Evolutionary conservation across 2,888 invertebrate species (phyloP).

Genomic region (Spodoptera picta): DNA sequence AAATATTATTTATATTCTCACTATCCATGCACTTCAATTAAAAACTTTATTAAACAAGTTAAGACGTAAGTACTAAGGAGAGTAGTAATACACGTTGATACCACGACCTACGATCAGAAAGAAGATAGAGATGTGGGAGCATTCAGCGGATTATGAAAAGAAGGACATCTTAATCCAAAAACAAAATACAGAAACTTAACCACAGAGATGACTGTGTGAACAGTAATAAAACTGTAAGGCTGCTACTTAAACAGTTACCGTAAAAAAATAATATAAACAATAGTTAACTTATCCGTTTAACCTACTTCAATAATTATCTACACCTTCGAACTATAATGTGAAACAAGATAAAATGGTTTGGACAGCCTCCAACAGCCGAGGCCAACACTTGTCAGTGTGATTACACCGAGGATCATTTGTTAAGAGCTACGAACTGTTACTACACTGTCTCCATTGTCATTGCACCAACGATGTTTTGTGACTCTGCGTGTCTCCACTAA

Average conservation of each 20-base stretch:
- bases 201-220: background rate
- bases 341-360: conserved; percentile 50
- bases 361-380: conserved; percentile 56
- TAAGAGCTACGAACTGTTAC: conserved; percentile 53
- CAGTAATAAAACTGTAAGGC: conserved; percentile 3
- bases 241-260: conserved; percentile 1
- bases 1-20: too few relatives aligned
- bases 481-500: conserved; percentile 13
- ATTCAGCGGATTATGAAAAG: too few relatives aligned
- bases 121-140: too few relatives aligned
- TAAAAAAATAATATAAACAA: conserved; percentile 25
- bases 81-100: too few relatives aligned
- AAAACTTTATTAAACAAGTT: too few relatives aligned
- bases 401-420: conserved; percentile 55
- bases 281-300: conserved; percentile 23
- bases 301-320: conserved; percentile 31
- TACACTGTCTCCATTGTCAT: conserved; percentile 50
- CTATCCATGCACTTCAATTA: too few relatives aligned
- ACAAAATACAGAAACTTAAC: too few relatives aligned
- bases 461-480: conserved; percentile 43
- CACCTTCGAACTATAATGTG: conserved; percentile 38
- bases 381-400: conserved; percentile 55
- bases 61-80: too few relatives aligned
- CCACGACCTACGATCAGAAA: too few relatives aligned
- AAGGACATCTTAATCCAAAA: too few relatives aligned